Evolutionary conservation across 2,888 invertebrate genomes (phyloP), one percentile per base, ranked within the genome.

Genomic region (Meiosimyza decipiens): DNA sequence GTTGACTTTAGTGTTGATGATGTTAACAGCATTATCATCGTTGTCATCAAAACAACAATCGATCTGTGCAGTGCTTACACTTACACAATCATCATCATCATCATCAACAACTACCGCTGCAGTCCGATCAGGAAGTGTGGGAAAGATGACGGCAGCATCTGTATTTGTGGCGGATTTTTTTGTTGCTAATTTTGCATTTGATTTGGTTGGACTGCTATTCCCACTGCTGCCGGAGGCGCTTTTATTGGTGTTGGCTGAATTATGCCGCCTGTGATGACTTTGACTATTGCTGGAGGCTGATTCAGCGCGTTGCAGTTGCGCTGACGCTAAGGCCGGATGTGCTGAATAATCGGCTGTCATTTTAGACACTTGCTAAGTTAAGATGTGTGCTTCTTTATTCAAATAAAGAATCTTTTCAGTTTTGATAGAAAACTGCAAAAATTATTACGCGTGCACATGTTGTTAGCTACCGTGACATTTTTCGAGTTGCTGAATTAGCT

Each of bases 281-380:
- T 75, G 74, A 71, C 75, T 80, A 78, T 76, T 77, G 63, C 77
- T 78, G 68, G 74, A 70, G 64, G 75, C 73, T 71, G 71, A 63
- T 74, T 77, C 78, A 22, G 77, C 74, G 67, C 77, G 76, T 71
- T 77, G 76, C 55, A 80, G 73, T 77, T 83, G 82, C 79, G 84
- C 83, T 78, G 81, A 80, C 77, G 85, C 83, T 82, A 84, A 80
- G 79, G 84, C 83, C 79, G 84, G 85, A 83, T 85, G 85, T 76
- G 85, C 83, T 73, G 85, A 85, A 76, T 82, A 85, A 78, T 81
- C 82, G 69, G 78, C 79, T 68, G 84, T 80, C 84, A 84, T 84
- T 63, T 50, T 59, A n/a, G 18, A 55, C 12, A 16, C 28, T 13
- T 51, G 50, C 50, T 55, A 40, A 55, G 16, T 16, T 28, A 28